A percentile compares a stretch with the other conserved stretches of the same genome.
phyloP scores from a whole-genome alignment of 2,888 invertebrate species.

The Hedychridium roseum region DNA sequence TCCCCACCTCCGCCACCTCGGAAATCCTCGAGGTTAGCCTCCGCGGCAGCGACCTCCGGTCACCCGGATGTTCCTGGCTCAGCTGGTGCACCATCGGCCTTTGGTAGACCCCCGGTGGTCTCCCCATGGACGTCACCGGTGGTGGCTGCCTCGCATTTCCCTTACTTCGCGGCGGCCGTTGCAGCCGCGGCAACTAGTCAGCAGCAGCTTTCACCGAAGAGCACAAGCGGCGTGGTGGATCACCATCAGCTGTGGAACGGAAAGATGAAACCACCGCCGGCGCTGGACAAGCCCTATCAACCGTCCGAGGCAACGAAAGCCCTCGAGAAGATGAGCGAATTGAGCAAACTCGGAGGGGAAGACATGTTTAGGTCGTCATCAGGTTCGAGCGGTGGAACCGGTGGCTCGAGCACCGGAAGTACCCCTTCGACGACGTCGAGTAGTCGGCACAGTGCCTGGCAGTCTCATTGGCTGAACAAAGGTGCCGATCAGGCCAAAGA shows the following conservation, averaged over 20 bases:
- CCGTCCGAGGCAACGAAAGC: conserved; percentile 88
- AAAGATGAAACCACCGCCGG: conserved; percentile 74
- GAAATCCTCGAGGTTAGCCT: conserved; percentile 70
- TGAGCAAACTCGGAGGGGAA: conserved; percentile 85
- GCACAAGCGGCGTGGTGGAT: conserved; percentile 64
- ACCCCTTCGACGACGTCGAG: conserved; percentile 68
- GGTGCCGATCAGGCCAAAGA: conserved; percentile 95
- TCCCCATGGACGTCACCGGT: conserved; percentile 84
- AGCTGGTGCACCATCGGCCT: conserved; percentile 67
- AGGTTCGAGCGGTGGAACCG: conserved; percentile 58
- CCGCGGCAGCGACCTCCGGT: conserved; percentile 33
- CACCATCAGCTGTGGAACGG: conserved; percentile 76
- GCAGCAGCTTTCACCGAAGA: conserved; percentile 73
- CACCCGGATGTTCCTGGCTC: conserved; percentile 47
- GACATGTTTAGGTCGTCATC: conserved; percentile 74
- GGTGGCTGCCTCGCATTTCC: conserved; percentile 77
- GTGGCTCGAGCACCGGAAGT: conserved; percentile 65
- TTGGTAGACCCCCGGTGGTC: conserved; percentile 74
- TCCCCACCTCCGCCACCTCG: conserved; percentile 69
- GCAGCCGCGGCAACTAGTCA: conserved; percentile 76
- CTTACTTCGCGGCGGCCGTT: conserved; percentile 81
- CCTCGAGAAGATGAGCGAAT: conserved; percentile 89
- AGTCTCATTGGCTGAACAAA: conserved; percentile 97
- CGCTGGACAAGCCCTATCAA: conserved; percentile 58
- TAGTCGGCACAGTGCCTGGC: conserved; percentile 91